Evolutionary conservation across 2,888 invertebrate species (phyloP), one percentile per base, ranked within the genome.

Genomic region (Plagodis pulveraria): DNA sequence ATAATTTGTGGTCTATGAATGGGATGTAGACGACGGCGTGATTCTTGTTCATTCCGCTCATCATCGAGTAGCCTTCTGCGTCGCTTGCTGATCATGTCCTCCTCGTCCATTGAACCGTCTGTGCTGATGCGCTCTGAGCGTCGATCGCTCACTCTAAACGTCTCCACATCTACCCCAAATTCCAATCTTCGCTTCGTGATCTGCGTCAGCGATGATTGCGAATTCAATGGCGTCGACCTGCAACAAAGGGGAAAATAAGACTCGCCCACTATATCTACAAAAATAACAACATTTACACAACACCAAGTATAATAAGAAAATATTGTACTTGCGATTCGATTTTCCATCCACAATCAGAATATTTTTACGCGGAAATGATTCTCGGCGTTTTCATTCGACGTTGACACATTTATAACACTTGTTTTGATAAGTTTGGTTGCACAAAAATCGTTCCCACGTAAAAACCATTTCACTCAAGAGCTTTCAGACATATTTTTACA

Each of bases 151-250:
- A 83, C 71, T 68, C 89, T 83, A 72, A 89, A 90, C 11, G 91
- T 80, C 72, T 93, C 93, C 72, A 93, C 86, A 83, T 93, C 92
- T 64, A 93, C 90, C 62, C 94, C 94, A 60, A 93, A 94, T 77
- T 96, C 96, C 76, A 95, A 88, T 84, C 95, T 94, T 83, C 96
- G 93, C 83, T 96, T 96, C 89, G 95, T 95, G 81, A 96, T 93
- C 83, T 95, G 95, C 73, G 95, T 91, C 82, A 94, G 87, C 75
- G 94, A 89, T 81, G 94, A 87, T 86, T 93, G 94, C 70, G 93
- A 84, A 76, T 90, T 93, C 83, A 94, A 81, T 67, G 91, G 85
- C 79, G 87, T 82, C 81, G 91, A 84, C 93, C 93, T 93, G 93
- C 67, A 91, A 91, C 89, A 91, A 90, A 84, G 63, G 67, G 58